phyloP scores from a whole-genome alignment of 2,888 invertebrate genomes.

The Agelastica alni region DNA sequence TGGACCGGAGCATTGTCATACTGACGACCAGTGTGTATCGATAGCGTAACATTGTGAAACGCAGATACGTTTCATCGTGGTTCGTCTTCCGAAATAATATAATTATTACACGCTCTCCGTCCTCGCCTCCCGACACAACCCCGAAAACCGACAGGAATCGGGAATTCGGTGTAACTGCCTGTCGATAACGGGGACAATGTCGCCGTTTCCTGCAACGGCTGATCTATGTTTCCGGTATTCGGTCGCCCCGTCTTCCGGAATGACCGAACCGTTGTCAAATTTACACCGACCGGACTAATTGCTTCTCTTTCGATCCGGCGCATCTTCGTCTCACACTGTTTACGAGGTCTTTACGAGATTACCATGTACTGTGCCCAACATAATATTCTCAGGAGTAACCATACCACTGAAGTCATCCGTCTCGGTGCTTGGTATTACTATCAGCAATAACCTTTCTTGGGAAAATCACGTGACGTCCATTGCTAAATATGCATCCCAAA shows the following conservation, averaged over 20 bases:
- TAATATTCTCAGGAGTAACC: no score
- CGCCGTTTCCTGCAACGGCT: constrained; percentile 47
- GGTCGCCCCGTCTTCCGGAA: constrained; percentile 39
- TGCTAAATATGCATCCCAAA: no score
- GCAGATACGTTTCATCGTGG: constrained; percentile 34
- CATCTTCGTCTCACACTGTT: constrained; percentile 14
- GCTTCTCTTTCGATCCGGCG: constrained; percentile 22
- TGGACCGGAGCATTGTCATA: constrained; percentile 21
- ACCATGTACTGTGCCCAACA: no score
- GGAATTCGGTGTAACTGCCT: constrained; percentile 36
- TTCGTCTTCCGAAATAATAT: constrained; percentile 49
- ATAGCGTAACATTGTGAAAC: constrained; percentile 28
- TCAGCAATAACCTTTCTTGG: no score
- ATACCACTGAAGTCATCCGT: no score
- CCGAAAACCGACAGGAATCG: constrained; percentile 32
- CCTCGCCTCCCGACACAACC: constrained; percentile 20
- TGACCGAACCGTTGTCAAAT: constrained; percentile 43
- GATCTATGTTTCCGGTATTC: constrained; percentile 49
- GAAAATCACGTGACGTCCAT: no score
- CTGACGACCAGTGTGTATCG: constrained; percentile 17
- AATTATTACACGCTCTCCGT: constrained; percentile 42
- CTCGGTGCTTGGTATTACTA: no score
- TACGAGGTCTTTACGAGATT: no score
- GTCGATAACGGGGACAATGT: constrained; percentile 52
- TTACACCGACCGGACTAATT: constrained; percentile 34